Evolutionary conservation across 2,113 vertebrate species (phyloP), one percentile per base, ranked within the genome.

Genomic region (Verasper variegatus): DNA sequence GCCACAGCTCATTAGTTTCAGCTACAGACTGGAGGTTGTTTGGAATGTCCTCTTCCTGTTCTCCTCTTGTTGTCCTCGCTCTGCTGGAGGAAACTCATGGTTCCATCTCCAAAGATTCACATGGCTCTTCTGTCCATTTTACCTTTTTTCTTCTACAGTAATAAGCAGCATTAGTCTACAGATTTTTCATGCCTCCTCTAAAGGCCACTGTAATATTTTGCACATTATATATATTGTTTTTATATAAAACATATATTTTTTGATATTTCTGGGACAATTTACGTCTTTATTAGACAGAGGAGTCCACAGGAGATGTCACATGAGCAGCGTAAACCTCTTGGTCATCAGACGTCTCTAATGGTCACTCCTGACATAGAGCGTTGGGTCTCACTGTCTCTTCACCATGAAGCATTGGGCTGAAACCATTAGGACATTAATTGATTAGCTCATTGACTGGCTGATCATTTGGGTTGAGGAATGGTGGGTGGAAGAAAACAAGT

Each of bases 1-100:
- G 52, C 64, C 60, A 9, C 59, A 18, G 51, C 76, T 82, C 79
- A 51, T 82, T 81, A 58, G 9, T 49, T 26, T 56, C 37, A 0
- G 37, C 40, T 15, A 14, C 0, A 4, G 24, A 31, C 31, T 71
- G 67, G 35, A 37, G 35, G 35, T 42, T 42, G 40, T 11, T 12
- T 0, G 0, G 40, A 42, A 42, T 13, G 11, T 42, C 0, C 18
- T 78, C 63, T 62, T 21, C 13, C 7, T 42, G 40, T 42, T 42
- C 0, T 42, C 40, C 40, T 42, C 10, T 12, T 42, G 40, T 42
- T 37, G 62, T 71, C 40, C 27, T 56, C 52, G 0, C 57, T 54
- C 26, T 60, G 80, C 70, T 59, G 73, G 55, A 71, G 26, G 68
- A 51, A 70, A 70, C 58, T 10, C 27, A 20, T 1, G 35, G 9